Evolutionary conservation across 2,888 invertebrate genomes (phyloP).

Genomic region (Nineta flava): DNA sequence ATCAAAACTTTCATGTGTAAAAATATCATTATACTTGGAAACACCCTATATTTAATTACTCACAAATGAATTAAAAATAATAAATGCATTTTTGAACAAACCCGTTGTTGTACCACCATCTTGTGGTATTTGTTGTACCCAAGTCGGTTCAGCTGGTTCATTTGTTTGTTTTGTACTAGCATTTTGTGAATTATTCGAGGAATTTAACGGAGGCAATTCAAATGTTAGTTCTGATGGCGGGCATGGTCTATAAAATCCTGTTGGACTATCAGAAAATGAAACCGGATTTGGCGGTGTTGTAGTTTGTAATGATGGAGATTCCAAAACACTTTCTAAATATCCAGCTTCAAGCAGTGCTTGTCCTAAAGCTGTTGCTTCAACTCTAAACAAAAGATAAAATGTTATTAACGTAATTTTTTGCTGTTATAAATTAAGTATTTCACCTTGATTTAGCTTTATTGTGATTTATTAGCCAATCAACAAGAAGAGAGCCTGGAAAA

Average conservation of each 20-base stretch:
- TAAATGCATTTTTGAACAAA: conserved; percentile 11
- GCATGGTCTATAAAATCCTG: conserved; percentile 30
- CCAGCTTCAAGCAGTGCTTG: conserved; percentile 63
- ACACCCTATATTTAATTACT: no score
- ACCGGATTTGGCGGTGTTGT: conserved; percentile 30
- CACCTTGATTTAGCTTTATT: conserved; percentile 62
- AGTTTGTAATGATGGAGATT: conserved; percentile 16
- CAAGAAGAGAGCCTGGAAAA: conserved; percentile 62
- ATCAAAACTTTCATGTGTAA: no score
- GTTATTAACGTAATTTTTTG: background rate
- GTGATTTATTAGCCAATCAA: conserved; percentile 70
- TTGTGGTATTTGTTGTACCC: conserved; percentile 42
- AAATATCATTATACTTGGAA: no score
- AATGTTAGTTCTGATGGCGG: conserved; percentile 16
- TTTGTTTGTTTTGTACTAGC: conserved; percentile 18
- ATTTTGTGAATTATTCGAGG: background rate
- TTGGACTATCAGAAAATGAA: conserved; percentile 29
- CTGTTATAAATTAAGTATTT: conserved; percentile 1
- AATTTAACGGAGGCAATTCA: background rate
- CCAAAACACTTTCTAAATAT: conserved; percentile 48
- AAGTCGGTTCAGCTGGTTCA: conserved; percentile 38
- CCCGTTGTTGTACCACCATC: conserved; percentile 27
- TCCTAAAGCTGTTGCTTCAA: conserved; percentile 62
- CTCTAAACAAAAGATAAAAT: conserved; percentile 27
- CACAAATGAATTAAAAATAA: no score